Percentiles rank a stretch among this genome's conserved stretches.
phyloP scores from a whole-genome alignment of 2,888 invertebrate species.

The Cerastis rubricosa region DNA sequence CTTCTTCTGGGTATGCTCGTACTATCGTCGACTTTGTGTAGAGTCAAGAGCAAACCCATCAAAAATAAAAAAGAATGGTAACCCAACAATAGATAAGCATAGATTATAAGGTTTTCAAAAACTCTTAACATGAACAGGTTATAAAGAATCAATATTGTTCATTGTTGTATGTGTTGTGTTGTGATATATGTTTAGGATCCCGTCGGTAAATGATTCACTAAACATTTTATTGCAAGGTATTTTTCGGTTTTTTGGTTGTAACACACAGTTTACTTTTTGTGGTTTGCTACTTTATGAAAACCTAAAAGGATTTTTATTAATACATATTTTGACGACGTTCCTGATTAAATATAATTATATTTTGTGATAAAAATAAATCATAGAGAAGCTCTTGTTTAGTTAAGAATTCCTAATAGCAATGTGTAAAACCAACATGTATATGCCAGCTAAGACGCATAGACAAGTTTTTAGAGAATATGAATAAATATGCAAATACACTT shows the following conservation, averaged over 20 bases:
- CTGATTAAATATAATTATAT: neutral
- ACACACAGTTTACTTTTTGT: neutral
- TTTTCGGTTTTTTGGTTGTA: neutral
- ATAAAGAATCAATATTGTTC: neutral
- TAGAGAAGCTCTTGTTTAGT: neutral
- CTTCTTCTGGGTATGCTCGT: too few species aligned
- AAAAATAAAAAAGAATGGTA: too few species aligned
- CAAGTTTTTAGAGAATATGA: neutral
- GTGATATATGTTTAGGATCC: neutral
- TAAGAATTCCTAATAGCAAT: neutral
- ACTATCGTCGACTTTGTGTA: too few species aligned
- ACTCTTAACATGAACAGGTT: neutral
- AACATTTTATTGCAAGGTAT: neutral
- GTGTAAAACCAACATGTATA: neutral
- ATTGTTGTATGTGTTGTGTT: neutral
- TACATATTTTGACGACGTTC: neutral
- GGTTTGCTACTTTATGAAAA: neutral
- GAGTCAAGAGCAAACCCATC: too few species aligned
- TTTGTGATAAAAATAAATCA: too few species aligned
- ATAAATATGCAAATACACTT: too few species aligned
- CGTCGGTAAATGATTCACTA: neutral
- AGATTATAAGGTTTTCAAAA: neutral
- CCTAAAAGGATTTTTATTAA: neutral
- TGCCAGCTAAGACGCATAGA: neutral
- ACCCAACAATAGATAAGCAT: neutral